phyloP scores from a whole-genome alignment of 2,888 invertebrate genomes.

The Carabus problematicus region DNA sequence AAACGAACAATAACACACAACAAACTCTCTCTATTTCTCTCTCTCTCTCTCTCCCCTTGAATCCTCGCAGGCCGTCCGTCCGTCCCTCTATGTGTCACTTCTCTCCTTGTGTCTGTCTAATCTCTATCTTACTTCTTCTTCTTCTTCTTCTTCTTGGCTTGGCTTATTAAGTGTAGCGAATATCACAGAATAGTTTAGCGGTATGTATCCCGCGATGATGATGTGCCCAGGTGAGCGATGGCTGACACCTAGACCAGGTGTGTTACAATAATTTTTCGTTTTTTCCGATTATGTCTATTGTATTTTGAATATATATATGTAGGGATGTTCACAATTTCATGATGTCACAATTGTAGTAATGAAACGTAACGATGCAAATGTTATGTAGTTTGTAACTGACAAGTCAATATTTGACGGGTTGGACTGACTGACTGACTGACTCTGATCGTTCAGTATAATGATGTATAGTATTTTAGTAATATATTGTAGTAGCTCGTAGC shows the following conservation, averaged over 20 bases:
- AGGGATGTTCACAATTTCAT: constrained; percentile 40
- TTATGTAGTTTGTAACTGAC: constrained; percentile 12
- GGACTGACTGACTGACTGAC: too few relatives aligned
- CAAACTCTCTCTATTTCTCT: constrained; percentile 42
- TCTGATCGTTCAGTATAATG: constrained; percentile 50
- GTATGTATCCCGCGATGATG: neutral
- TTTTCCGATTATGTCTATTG: constrained; percentile 2
- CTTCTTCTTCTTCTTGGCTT: constrained; percentile 46
- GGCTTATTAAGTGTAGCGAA: constrained; percentile 60
- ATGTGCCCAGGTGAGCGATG: too few relatives aligned
- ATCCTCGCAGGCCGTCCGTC: constrained; percentile 44
- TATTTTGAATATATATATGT: constrained; percentile 9
- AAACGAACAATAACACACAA: constrained; percentile 25
- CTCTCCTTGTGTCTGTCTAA: constrained; percentile 59
- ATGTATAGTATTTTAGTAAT: constrained; percentile 22
- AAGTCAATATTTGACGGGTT: constrained; percentile 23
- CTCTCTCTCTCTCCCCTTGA: constrained; percentile 46
- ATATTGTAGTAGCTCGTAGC: constrained; percentile 11
- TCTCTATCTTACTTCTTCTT: constrained; percentile 54
- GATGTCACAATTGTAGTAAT: constrained; percentile 11
- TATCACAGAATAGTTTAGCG: constrained; percentile 70
- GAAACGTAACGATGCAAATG: constrained; percentile 38
- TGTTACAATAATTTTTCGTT: too few relatives aligned
- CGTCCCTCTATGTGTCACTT: constrained; percentile 55
- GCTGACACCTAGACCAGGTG: too few relatives aligned